Conservation (phyloP, 2,797 vertebrate species). For the Fundulus diaphanus region DNA sequence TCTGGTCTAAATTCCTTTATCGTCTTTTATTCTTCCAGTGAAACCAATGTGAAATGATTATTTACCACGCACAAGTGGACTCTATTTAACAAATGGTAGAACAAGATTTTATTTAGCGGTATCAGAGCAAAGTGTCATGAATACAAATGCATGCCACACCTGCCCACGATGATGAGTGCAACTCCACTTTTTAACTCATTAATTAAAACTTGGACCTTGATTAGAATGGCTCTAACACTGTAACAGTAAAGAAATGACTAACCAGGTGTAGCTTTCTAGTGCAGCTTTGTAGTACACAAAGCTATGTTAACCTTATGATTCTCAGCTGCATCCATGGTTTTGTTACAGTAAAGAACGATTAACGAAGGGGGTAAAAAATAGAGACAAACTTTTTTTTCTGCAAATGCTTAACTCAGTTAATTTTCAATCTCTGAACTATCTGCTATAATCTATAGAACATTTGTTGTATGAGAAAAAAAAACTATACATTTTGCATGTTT, state of each 20-base stretch:
- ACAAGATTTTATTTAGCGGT: neutral
- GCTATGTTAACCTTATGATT: neutral
- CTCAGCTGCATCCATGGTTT: neutral
- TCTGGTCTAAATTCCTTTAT: no score
- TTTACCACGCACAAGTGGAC: no score
- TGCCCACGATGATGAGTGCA: neutral
- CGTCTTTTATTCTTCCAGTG: no score
- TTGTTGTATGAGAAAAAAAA: neutral
- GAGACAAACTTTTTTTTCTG: neutral
- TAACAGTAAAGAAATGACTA: neutral
- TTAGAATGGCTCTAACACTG: neutral
- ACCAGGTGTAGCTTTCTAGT: neutral
- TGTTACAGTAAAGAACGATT: neutral
- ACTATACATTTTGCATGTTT: neutral
- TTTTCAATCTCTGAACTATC: neutral
- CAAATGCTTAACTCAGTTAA: neutral
- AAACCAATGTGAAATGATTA: no score
- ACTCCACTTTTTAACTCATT: neutral
- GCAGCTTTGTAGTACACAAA: neutral
- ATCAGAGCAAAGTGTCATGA: neutral
- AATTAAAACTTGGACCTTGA: neutral
- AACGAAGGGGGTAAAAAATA: neutral
- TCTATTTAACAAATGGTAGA: neutral
- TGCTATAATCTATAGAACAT: neutral
- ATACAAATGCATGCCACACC: neutral